These are phyloP conservation scores for Arge pagana DNA, from an alignment of 2,888 invertebrate species.

Conservation along the genomic window DNA sequence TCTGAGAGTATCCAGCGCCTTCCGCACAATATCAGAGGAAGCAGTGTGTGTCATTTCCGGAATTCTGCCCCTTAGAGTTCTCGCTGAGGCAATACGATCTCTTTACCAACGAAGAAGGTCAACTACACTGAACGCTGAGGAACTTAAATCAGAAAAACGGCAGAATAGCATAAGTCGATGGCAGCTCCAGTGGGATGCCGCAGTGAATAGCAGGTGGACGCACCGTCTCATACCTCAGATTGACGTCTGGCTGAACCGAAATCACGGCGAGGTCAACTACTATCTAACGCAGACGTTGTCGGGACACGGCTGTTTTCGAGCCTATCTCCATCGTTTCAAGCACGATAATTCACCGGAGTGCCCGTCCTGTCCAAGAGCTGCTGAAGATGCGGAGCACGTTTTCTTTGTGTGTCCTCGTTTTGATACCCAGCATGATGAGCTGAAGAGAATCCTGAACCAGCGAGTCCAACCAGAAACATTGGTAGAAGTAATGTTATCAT, in stretches of 20 bases:
- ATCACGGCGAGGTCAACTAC: not conserved
- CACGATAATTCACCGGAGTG: not conserved
- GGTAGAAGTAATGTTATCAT: no score
- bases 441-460: no score
- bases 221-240: not conserved
- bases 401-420: no score
- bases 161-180: not conserved
- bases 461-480: no score
- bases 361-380: not conserved
- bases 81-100: no score
- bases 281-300: not conserved
- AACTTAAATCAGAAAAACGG: no score
- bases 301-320: not conserved
- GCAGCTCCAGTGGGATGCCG: not conserved
- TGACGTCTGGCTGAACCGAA: not conserved
- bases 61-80: conserved; percentile 23
- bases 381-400: not conserved
- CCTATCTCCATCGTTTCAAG: not conserved
- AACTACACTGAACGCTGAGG: no score
- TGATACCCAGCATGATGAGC: no score
- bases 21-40: conserved; percentile 29
- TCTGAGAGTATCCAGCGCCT: conserved; percentile 26
- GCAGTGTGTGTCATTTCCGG: conserved; percentile 27
- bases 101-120: no score
- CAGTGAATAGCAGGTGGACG: not conserved